Evolutionary conservation across 2,113 vertebrate genomes (phyloP), one percentile per base, ranked within the genome.

Genomic region (Chaetodon auriga): DNA sequence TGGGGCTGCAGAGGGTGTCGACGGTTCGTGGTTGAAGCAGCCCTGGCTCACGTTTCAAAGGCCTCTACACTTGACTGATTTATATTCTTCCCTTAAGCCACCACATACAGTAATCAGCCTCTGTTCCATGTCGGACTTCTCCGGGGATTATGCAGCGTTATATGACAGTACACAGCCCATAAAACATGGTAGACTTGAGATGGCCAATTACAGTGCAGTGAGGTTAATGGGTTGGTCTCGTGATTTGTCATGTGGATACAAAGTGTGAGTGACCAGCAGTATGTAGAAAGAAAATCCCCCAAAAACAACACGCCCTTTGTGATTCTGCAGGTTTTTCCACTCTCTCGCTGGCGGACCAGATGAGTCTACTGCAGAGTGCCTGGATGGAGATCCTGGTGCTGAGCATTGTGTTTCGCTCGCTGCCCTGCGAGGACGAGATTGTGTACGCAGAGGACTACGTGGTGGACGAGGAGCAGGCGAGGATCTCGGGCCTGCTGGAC

Each of bases 361-460:
- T 99, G 97, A 97, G 96, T 90, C 94, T 99, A 30, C 93, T 99
- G 90, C 97, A 99, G 95, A 98, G 97, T 0, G 96, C 97, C 86
- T 99, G 97, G 97, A 99, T 98, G 97, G 97, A 99, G 95, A 97
- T 98, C 88, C 96, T 99, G 82, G 97, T 98, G 82, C 91, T 99
- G 92, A 97, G 97, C 78, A 96, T 99, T 8, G 97, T 97, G 76
- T 97, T 96, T 79, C 97, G 97, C 92, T 98, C 97, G 0, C 93
- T 98, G 88, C 96, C 96, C 0, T 98, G 96, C 0, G 96, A 97
- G 11, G 97, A 98, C 69, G 97, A 98, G 94, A 95, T 99, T 1
- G 96, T 97, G 72, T 99, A 97, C 5, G 97, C 97, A 0, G 97
- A 98, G 93, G 97, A 99, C 94, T 97, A 97, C 75, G 95, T 97